Percentiles rank a stretch among this genome's conserved stretches.
phyloP scores from a whole-genome alignment of 1,140 invertebrate species.

The Drosophila willistoni region DNA sequence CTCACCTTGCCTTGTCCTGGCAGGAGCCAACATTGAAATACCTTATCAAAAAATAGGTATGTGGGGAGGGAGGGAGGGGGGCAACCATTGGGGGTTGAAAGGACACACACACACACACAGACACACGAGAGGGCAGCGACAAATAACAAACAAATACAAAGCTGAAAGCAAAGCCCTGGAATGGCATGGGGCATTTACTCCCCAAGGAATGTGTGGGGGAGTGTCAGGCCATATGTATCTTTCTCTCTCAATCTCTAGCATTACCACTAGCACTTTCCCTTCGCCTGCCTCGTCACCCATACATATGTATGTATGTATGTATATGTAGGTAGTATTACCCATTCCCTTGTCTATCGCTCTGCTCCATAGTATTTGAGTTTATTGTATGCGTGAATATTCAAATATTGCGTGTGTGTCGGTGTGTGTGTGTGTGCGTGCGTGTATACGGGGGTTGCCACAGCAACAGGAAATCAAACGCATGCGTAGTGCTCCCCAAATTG shows the following conservation, averaged over 20 bases:
- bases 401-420: slow-evolving; percentile 51
- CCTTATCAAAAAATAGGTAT: slow-evolving; percentile 8
- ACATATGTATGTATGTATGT: no score
- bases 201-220: slow-evolving; percentile 68
- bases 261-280: slow-evolving; percentile 18
- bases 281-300: slow-evolving; percentile 1
- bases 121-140: slow-evolving; percentile 48
- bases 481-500: slow-evolving; percentile 53
- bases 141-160: slow-evolving; percentile 73
- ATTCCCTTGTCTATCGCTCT: background rate
- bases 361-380: slow-evolving; percentile 61
- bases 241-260: background rate
- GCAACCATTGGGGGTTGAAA: slow-evolving; percentile 58
- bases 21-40: slow-evolving; percentile 44
- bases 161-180: slow-evolving; percentile 54
- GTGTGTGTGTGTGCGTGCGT: slow-evolving; percentile 32
- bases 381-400: slow-evolving; percentile 79
- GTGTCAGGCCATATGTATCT: slow-evolving; percentile 4
- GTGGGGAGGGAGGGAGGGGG: background rate
- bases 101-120: slow-evolving; percentile 46
- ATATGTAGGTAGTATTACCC: slow-evolving; percentile 25
- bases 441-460: slow-evolving; percentile 74
- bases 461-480: slow-evolving; percentile 79
- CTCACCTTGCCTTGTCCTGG: slow-evolving; percentile 26
- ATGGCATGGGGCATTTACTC: slow-evolving; percentile 46